A percentile compares a stretch with the other conserved stretches of the same genome.
phyloP scores from a whole-genome alignment of 2,888 invertebrate species.

The Rhagonycha fulva region DNA sequence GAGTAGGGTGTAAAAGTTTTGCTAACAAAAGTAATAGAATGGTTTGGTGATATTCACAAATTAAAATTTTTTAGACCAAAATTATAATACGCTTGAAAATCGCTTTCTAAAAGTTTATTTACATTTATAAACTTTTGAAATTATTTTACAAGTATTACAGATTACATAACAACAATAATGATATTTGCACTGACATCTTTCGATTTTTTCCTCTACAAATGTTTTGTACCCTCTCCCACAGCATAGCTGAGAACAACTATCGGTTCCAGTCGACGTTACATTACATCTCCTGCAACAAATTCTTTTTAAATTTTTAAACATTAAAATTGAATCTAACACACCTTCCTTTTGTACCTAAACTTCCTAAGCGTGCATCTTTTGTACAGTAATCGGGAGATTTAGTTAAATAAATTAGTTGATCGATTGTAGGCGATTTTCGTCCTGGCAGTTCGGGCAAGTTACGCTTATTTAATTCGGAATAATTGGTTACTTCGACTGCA shows the following conservation, averaged over 20 bases:
- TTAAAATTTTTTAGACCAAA: too few species aligned
- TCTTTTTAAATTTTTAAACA: neutral
- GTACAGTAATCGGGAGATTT: constrained; percentile 86
- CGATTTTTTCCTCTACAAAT: constrained; percentile 67
- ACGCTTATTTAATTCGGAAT: neutral
- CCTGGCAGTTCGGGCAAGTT: constrained; percentile 49
- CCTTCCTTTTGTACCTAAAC: constrained; percentile 79
- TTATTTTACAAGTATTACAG: constrained; percentile 78
- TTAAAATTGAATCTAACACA: constrained; percentile 41
- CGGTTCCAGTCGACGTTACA: constrained; percentile 66
- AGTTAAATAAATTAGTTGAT: constrained; percentile 74
- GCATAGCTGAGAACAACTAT: constrained; percentile 80
- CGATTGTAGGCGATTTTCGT: constrained; percentile 54
- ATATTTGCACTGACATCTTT: constrained; percentile 83
- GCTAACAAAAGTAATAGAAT: too few species aligned
- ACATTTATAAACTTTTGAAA: constrained; percentile 75
- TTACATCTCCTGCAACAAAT: constrained; percentile 69
- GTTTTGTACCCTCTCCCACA: constrained; percentile 81
- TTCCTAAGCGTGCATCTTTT: constrained; percentile 72
- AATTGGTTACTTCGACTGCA: constrained; percentile 56
- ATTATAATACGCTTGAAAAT: neutral
- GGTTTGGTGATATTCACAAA: too few species aligned
- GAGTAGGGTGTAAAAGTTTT: neutral
- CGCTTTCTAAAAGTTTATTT: constrained; percentile 55
- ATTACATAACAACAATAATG: constrained; percentile 88